Percentiles rank a stretch among this genome's conserved stretches.
These are phyloP conservation scores for Seira sanloemensis DNA, from an alignment of 2,888 invertebrate genomes.

Conservation along the genomic window DNA sequence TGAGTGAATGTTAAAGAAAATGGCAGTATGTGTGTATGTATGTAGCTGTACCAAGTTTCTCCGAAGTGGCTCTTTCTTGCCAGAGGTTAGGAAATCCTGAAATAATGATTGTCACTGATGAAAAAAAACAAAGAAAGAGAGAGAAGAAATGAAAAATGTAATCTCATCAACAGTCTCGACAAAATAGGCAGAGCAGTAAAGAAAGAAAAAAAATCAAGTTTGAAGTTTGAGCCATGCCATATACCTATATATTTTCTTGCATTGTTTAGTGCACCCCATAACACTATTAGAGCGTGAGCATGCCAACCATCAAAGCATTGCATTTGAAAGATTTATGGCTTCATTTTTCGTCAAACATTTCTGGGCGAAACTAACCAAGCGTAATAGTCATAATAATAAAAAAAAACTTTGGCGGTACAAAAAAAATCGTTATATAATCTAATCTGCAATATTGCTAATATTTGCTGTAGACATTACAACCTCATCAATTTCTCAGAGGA, in stretches of 20 bases:
- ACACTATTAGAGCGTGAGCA: neutral
- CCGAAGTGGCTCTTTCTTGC: neutral
- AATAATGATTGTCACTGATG: conserved; percentile 32
- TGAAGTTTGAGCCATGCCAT: conserved; percentile 7
- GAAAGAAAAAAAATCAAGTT: conserved; percentile 12
- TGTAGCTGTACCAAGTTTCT: no score
- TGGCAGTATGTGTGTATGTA: neutral
- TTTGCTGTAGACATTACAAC: conserved; percentile 9
- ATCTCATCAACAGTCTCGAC: neutral
- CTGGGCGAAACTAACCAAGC: conserved; percentile 12
- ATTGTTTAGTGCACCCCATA: neutral
- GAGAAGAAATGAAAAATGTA: conserved; percentile 21
- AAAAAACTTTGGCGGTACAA: neutral
- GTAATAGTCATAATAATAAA: conserved; percentile 16
- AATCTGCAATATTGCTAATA: conserved; percentile 12
- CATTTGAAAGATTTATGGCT: conserved; percentile 4
- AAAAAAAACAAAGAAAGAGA: conserved; percentile 1
- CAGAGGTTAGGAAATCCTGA: conserved; percentile 16
- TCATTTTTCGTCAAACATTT: conserved; percentile 5
- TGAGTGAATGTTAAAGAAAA: neutral
- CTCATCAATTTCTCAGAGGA: neutral
- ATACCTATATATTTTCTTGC: neutral
- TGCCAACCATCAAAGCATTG: conserved; percentile 16
- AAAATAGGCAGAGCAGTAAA: neutral
- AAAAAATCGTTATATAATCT: conserved; percentile 9